Evolutionary conservation across 1,140 invertebrate genomes (phyloP).

Genomic region (Cotesia chilonis): DNA sequence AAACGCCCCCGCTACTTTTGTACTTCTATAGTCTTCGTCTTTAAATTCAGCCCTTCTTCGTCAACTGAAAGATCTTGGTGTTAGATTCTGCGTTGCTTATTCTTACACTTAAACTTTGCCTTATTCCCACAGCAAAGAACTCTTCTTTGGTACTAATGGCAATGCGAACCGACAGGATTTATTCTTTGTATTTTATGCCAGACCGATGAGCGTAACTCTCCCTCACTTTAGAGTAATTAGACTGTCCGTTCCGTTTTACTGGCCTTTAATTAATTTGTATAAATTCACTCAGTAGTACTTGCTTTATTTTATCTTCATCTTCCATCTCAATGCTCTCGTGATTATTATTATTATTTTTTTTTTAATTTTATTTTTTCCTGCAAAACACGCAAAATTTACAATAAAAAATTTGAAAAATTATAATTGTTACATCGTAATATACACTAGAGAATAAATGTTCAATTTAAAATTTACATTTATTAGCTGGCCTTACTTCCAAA

Average conservation of each 20-base stretch:
- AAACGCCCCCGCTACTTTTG: too few relatives aligned
- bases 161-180: not conserved
- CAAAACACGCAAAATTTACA: too few relatives aligned
- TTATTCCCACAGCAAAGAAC: conserved; percentile 7
- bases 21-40: too few relatives aligned
- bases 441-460: too few relatives aligned
- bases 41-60: too few relatives aligned
- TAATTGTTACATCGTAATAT: too few relatives aligned
- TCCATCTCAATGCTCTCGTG: not conserved
- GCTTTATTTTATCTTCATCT: conserved; percentile 9
- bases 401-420: too few relatives aligned
- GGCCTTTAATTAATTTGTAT: conserved; percentile 55
- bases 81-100: too few relatives aligned
- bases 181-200: conserved; percentile 37
- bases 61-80: too few relatives aligned
- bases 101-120: not conserved
- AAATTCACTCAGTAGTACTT: conserved; percentile 41
- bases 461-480: too few relatives aligned
- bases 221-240: conserved; percentile 47
- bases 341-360: conserved; percentile 15
- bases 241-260: conserved; percentile 47
- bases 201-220: conserved; percentile 34
- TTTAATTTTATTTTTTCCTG: too few relatives aligned
- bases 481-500: too few relatives aligned
- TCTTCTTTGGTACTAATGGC: not conserved